Evolutionary conservation across 92 coral and sea anemone genomes (phyloP).

Genomic region (Siderastrea siderea): DNA sequence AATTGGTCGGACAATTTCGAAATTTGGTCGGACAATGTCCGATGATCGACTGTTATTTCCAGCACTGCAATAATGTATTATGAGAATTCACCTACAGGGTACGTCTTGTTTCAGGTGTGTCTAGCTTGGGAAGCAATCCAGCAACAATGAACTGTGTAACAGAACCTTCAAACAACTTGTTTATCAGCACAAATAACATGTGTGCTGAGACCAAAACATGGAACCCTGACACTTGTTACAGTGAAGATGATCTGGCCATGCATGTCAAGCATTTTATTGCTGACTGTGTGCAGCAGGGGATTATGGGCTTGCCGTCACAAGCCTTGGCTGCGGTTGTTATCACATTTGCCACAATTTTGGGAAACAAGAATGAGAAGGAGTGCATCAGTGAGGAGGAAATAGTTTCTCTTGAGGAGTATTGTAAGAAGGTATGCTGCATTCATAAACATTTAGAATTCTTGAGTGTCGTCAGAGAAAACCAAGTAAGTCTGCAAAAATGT

Average conservation of each 20-base stretch:
- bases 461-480: too few relatives aligned
- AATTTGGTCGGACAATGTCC: too few relatives aligned
- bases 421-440: constrained; percentile 84
- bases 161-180: constrained; percentile 29
- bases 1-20: too few relatives aligned
- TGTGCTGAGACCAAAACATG: constrained; percentile 48
- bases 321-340: constrained; percentile 88
- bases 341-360: constrained; percentile 74
- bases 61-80: too few relatives aligned
- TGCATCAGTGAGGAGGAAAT: constrained; percentile 44
- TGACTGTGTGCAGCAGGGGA: constrained; percentile 92
- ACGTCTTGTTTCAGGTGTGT: constrained; percentile 7
- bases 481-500: too few relatives aligned
- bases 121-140: constrained; percentile 6
- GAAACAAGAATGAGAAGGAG: constrained; percentile 53
- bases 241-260: constrained; percentile 93
- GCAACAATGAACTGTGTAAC: constrained; percentile 29
- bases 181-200: not conserved
- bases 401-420: constrained; percentile 79
- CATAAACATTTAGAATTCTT: not conserved
- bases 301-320: constrained; percentile 95
- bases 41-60: too few relatives aligned
- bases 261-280: constrained; percentile 92
- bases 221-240: constrained; percentile 85
- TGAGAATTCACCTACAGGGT: too few relatives aligned